These are phyloP conservation scores for Drosophila pegasa DNA, from an alignment of 2,888 invertebrate genomes.

Conservation along the genomic window DNA sequence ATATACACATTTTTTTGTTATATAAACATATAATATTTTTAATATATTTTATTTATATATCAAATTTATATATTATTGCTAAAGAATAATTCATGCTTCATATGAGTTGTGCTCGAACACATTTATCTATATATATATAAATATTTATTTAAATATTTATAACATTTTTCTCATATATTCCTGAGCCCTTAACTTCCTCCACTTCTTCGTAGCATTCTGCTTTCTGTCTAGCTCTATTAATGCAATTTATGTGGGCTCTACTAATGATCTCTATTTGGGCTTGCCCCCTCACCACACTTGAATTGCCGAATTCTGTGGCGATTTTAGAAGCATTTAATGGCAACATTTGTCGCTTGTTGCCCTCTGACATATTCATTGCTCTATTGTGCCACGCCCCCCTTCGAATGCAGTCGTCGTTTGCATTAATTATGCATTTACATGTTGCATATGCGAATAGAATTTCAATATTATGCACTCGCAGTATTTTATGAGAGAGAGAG, in stretches of 20 bases:
- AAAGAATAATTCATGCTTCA: no score
- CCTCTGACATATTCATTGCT: slow-evolving; percentile 46
- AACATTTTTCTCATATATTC: no score
- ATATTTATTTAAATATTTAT: no score
- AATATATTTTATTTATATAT: no score
- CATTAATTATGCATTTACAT: slow-evolving; percentile 63
- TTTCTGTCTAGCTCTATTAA: not conserved
- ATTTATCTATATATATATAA: no score
- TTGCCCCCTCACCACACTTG: no score
- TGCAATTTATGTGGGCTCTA: not conserved
- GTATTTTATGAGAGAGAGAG: slow-evolving; percentile 13
- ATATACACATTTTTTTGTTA: no score
- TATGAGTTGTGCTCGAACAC: no score
- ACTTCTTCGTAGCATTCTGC: not conserved
- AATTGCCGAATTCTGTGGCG: slow-evolving; percentile 5
- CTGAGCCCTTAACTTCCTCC: not conserved
- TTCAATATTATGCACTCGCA: slow-evolving; percentile 51
- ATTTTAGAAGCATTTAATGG: slow-evolving; percentile 47
- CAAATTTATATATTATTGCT: no score
- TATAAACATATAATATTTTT: no score
- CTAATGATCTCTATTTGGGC: slow-evolving; percentile 32
- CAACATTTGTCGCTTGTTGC: slow-evolving; percentile 54
- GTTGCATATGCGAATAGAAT: slow-evolving; percentile 60
- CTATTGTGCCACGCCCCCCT: slow-evolving; percentile 4
- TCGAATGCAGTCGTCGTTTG: slow-evolving; percentile 10